Conservation (phyloP, 2,113 vertebrate species). For the Electrona antarctica region DNA sequence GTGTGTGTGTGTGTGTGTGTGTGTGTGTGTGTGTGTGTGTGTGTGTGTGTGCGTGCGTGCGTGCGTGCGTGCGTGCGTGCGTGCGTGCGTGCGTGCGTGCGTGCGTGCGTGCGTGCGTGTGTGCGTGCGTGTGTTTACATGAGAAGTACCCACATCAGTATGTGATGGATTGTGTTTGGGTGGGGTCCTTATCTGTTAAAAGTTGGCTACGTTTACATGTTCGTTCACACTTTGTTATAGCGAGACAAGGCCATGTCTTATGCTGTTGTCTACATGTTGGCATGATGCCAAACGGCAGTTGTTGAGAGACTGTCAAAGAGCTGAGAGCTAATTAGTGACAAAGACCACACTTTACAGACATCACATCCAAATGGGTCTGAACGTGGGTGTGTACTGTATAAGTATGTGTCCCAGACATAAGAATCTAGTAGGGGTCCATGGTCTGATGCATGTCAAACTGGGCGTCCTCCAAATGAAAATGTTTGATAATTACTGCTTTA, state of each 20-base stretch:
- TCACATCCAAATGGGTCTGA: too few species aligned
- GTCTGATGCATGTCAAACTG: too few species aligned
- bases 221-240: conserved; percentile 54
- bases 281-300: neutral
- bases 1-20: neutral
- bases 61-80: too few species aligned
- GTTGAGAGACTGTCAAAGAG: too few species aligned
- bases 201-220: conserved; percentile 60
- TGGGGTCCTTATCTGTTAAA: conserved; percentile 28
- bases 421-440: too few species aligned
- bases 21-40: conserved; percentile 1
- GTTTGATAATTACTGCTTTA: too few species aligned
- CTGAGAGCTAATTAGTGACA: too few species aligned
- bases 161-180: too few species aligned
- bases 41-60: neutral
- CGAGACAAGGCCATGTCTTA: conserved; percentile 25
- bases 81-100: neutral
- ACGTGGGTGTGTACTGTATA: too few species aligned
- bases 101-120: neutral
- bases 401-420: too few species aligned
- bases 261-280: conserved; percentile 6
- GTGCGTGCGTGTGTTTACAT: neutral
- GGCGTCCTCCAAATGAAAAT: too few species aligned
- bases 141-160: neutral
- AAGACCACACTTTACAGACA: too few species aligned